phyloP scores from a whole-genome alignment of 2,797 vertebrate genomes.

The Danio kyathit region DNA sequence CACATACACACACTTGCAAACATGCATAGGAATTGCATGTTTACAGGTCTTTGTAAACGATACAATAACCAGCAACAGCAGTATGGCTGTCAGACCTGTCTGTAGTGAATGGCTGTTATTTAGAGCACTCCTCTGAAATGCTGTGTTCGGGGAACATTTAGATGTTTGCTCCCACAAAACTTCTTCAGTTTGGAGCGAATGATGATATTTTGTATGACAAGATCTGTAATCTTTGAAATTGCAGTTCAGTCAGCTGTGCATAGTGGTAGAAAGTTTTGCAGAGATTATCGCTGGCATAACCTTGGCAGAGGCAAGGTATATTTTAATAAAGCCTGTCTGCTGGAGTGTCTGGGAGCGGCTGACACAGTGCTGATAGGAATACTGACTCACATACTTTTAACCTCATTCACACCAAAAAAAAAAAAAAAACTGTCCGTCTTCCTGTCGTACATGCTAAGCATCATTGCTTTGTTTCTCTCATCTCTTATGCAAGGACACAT shows the following conservation, averaged over 20 bases:
- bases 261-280: conserved; percentile 35
- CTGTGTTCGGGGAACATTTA: conserved; percentile 38
- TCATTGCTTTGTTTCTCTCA: not conserved
- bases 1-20: too few relatives aligned
- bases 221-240: conserved; percentile 63
- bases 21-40: not conserved
- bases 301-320: conserved; percentile 51
- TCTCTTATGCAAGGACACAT: not conserved
- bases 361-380: conserved; percentile 42
- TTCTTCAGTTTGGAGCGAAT: conserved; percentile 38
- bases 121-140: conserved; percentile 36
- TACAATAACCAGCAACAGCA: conserved; percentile 1
- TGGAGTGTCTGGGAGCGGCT: conserved; percentile 18
- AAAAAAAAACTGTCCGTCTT: not conserved
- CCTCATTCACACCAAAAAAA: conserved; percentile 25
- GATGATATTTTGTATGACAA: conserved; percentile 58
- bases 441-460: not conserved
- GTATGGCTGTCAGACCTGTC: conserved; percentile 4
- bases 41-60: not conserved
- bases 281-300: conserved; percentile 60
- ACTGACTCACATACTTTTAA: conserved; percentile 42
- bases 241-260: conserved; percentile 57
- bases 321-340: conserved; percentile 55
- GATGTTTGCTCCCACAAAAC: conserved; percentile 46
- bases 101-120: conserved; percentile 33